Base-by-base conservation (phyloP, 2,888 invertebrate genomes). In the Idaea straminata region DNA sequence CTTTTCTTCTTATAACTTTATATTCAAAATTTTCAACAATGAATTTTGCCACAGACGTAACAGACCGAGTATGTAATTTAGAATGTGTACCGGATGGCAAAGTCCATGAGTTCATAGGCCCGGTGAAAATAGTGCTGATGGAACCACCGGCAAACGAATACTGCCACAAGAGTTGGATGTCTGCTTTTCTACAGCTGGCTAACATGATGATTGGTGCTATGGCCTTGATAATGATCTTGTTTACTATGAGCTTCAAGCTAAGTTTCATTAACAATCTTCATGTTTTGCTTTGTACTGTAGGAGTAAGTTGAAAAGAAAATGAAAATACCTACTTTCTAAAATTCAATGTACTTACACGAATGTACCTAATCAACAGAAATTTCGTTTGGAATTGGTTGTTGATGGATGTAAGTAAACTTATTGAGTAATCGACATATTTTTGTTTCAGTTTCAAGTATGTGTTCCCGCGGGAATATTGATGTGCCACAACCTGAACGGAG, bases 111-210 rank as follows among this genome's bases (percentile, higher is more conserved):
- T 88, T 85, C 60, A 76, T 84, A 4, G 88, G 89, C 5, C 87
- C 86, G 0, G 87, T 89, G 15, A 88, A 83, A 72, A 85, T 89
- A 62, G 69, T 87, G 59, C 69, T 88, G n/a, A 77, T 89, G 3
- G 84, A 88, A 15, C 77, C 82, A 3, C 73, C 82, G 0, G 66
- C 69, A 57, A 66, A 62, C 4, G 71, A 78, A 4, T 82, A 85
- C 68, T 36, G 61, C 4, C 69, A 69, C 10, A 81, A 77, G 61
- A 66, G 66, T 58, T 77, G 77, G 63, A 72, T 74, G 5, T 78
- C 86, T 4, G 82, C 78, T 0, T 61, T 78, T 4, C 66, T 88
- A 13, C 70, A 74, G 1, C 15, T 86, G 4, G 81, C 83, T 0
- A 77, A 81, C 63, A 74, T 86, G 70, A 65, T 86, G 61, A 76